Evolutionary conservation across 2,888 invertebrate genomes (phyloP).

Genomic region (Ganaspis brasiliensis): DNA sequence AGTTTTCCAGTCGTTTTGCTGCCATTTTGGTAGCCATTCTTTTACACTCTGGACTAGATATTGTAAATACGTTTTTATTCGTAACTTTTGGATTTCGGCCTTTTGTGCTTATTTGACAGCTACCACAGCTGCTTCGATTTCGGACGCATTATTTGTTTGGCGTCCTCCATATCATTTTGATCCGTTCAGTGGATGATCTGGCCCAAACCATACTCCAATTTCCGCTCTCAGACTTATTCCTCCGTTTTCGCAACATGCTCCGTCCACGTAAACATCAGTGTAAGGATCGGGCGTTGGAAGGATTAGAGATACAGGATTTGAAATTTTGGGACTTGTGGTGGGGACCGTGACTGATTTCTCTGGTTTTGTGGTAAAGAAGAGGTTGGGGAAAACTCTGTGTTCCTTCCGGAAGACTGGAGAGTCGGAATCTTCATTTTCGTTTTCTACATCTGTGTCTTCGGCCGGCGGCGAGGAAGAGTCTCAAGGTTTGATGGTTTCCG

Average conservation of each 20-base stretch:
- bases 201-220: neutral
- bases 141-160: neutral
- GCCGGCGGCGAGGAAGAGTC: no score
- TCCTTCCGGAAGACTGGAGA: no score
- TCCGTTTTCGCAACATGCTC: neutral
- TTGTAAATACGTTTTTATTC: neutral
- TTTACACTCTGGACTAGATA: neutral
- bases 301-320: neutral
- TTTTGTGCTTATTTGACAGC: neutral
- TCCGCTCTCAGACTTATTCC: neutral
- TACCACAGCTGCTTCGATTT: neutral
- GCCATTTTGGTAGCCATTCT: neutral
- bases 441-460: no score
- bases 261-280: neutral
- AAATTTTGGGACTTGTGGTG: no score
- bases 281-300: neutral
- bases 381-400: no score
- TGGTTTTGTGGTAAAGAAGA: no score
- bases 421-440: no score
- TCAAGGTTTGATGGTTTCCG: no score
- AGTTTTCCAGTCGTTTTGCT: neutral
- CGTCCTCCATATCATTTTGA: neutral
- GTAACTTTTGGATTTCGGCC: neutral
- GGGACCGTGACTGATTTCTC: no score
- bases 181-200: neutral